Percentiles rank a stretch among this genome's conserved stretches.
These are phyloP conservation scores for Heterocephalus glaber DNA, from an alignment of 2,113 vertebrate genomes.

Conservation along the genomic window DNA sequence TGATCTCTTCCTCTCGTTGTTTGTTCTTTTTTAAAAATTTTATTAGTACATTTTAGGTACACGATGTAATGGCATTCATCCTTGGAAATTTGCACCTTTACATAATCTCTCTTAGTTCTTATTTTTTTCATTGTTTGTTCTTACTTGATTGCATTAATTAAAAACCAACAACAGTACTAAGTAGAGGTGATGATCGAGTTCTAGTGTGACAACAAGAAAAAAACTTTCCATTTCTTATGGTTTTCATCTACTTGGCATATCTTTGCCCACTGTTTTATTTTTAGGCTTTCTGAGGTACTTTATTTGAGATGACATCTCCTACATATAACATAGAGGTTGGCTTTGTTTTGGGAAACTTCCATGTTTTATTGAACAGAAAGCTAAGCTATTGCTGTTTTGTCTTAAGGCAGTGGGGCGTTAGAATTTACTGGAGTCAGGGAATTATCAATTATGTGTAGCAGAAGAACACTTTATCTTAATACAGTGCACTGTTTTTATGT, in stretches of 20 bases:
- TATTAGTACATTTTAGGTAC: too few relatives aligned
- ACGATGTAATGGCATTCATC: too few relatives aligned
- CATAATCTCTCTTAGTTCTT: too few relatives aligned
- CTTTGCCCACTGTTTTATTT: not conserved
- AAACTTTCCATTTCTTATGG: not conserved
- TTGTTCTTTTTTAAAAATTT: too few relatives aligned
- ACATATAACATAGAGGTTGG: not conserved
- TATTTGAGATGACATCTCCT: not conserved
- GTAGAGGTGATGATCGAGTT: not conserved
- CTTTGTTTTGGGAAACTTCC: slow-evolving; percentile 25
- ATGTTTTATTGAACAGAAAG: slow-evolving; percentile 45
- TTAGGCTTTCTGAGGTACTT: slow-evolving; percentile 48
- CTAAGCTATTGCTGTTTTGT: not conserved
- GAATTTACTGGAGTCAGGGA: not conserved
- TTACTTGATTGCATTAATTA: not conserved
- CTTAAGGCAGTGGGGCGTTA: not conserved
- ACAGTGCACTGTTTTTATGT: not conserved
- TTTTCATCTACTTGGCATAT: not conserved
- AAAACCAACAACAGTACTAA: not conserved
- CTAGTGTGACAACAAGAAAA: not conserved
- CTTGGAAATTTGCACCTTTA: too few relatives aligned
- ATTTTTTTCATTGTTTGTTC: not conserved
- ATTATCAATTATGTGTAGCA: not conserved
- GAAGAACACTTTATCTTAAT: not conserved
- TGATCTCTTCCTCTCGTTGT: too few relatives aligned